Evolutionary conservation across 2,797 vertebrate genomes (phyloP).

Genomic region (Linurgus olivaceus): DNA sequence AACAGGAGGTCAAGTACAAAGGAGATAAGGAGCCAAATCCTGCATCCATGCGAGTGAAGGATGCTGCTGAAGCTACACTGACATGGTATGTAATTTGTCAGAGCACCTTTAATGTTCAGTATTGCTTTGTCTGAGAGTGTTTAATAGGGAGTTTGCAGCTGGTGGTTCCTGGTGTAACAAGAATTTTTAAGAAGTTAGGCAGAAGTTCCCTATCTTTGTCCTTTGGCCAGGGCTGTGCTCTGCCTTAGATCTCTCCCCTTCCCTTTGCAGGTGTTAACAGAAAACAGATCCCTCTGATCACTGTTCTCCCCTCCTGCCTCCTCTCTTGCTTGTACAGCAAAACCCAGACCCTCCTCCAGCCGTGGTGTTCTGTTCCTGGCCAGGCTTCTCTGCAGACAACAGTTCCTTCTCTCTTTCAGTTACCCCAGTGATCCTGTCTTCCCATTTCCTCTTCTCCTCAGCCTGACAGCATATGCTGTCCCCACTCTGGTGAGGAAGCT

Average conservation of each 20-base stretch:
- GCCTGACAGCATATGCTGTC: background rate
- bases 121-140: background rate
- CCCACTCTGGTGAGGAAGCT: background rate
- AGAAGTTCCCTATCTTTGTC: background rate
- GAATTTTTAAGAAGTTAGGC: background rate
- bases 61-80: conserved; percentile 91
- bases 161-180: background rate
- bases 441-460: background rate
- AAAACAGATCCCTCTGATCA: background rate
- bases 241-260: background rate
- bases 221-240: background rate
- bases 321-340: background rate
- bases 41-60: conserved; percentile 92
- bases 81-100: conserved; percentile 82
- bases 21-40: conserved; percentile 92
- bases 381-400: background rate
- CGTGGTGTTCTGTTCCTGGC: background rate
- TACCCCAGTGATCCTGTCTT: background rate
- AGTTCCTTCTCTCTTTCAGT: background rate
- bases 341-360: background rate
- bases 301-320: background rate
- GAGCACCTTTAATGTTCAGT: background rate
- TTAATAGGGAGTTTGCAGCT: background rate
- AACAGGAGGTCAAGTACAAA: conserved; percentile 87
- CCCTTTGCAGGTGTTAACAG: background rate